These are phyloP conservation scores for Sycophaga agraensis DNA, from an alignment of 1,140 invertebrate species.

Conservation along the genomic window DNA sequence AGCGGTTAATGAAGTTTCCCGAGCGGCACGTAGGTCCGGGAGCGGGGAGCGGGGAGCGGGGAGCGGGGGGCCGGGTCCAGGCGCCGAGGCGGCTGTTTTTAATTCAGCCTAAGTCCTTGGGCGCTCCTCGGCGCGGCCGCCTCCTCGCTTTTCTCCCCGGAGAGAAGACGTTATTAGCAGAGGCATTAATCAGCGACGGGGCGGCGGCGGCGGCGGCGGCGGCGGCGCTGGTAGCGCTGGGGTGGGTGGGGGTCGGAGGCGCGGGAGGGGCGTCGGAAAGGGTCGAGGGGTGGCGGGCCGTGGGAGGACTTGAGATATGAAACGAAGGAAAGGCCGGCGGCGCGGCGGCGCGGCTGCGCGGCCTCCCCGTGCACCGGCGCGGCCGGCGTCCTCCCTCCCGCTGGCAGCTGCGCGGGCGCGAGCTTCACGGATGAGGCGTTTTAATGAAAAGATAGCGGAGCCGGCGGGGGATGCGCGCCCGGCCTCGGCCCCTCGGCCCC, in stretches of 20 bases:
- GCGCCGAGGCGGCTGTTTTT: too few species aligned
- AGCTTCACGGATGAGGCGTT: slow-evolving; percentile 51
- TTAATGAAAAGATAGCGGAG: slow-evolving; percentile 56
- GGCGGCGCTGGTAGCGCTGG: not conserved
- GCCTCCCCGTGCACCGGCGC: slow-evolving; percentile 15
- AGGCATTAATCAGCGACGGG: slow-evolving; percentile 52
- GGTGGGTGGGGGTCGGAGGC: too few species aligned
- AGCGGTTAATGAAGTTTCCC: slow-evolving; percentile 12
- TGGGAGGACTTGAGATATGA: slow-evolving; percentile 49
- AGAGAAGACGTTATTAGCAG: slow-evolving; percentile 57
- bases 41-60: too few species aligned
- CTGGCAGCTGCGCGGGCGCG: too few species aligned
- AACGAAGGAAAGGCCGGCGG: slow-evolving; percentile 47
- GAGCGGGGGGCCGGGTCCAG: not conserved
- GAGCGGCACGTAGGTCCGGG: not conserved
- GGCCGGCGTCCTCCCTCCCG: slow-evolving; percentile 16
- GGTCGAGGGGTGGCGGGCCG: slow-evolving; percentile 15
- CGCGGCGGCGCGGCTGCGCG: not conserved
- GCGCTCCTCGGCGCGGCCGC: slow-evolving; percentile 22
- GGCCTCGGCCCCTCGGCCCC: not conserved
- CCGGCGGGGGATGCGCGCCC: not conserved
- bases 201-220: too few species aligned
- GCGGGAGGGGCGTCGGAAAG: too few species aligned
- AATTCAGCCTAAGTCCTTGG: slow-evolving; percentile 55
- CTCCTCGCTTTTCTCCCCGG: slow-evolving; percentile 40